A percentile compares a stretch with the other conserved stretches of the same genome.
Evolutionary conservation across 2,113 vertebrate genomes (phyloP).

Genomic region (Cnemophilus loriae): DNA sequence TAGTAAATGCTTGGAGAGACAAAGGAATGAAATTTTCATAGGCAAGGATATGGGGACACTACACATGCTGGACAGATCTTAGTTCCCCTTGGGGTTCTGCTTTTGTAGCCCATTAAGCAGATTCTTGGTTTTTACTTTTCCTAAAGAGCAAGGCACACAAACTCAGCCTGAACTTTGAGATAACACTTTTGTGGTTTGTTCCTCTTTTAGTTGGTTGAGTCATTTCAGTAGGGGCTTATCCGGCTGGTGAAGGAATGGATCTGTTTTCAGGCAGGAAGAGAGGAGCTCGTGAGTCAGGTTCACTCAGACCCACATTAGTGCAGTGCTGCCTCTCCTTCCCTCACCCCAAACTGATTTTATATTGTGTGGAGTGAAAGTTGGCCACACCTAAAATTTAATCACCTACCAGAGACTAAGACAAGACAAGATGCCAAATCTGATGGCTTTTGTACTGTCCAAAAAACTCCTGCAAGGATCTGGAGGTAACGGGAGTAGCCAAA

Average conservation of each 20-base stretch:
- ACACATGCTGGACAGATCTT: neutral
- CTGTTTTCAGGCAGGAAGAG: neutral
- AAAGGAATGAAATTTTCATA: neutral
- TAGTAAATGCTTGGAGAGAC: neutral
- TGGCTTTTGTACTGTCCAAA: neutral
- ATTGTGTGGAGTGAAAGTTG: neutral
- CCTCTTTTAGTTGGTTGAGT: neutral
- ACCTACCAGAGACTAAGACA: neutral
- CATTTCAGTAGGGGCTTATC: neutral
- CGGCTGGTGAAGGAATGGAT: neutral
- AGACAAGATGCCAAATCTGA: neutral
- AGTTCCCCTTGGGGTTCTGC: neutral
- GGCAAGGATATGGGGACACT: neutral
- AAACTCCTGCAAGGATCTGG: neutral
- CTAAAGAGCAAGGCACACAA: neutral
- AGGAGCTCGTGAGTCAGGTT: neutral
- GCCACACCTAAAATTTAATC: neutral
- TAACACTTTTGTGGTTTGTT: neutral
- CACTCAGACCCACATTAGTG: neutral
- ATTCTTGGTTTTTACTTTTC: neutral
- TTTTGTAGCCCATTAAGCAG: neutral
- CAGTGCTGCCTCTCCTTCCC: neutral
- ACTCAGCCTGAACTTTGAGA: neutral
- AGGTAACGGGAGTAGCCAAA: neutral
- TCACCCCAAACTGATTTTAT: neutral